A percentile compares a stretch with the other conserved stretches of the same genome.
These are phyloP conservation scores for Dipodomys spectabilis DNA, from an alignment of 2,113 vertebrate genomes.

Conservation along the genomic window DNA sequence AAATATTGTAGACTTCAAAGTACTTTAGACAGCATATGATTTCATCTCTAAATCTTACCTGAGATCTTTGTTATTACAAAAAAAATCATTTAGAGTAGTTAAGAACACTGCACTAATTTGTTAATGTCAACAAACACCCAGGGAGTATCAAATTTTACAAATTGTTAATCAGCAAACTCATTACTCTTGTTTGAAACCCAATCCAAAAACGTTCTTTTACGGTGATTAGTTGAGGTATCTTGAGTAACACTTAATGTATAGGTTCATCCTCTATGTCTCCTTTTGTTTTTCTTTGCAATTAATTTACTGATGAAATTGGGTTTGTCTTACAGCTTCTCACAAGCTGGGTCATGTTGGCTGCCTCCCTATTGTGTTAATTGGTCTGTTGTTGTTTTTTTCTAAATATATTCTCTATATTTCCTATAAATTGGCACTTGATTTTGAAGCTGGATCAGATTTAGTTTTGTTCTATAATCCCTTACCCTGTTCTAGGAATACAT, in stretches of 20 bases:
- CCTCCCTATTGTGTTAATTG: background rate
- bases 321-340: background rate
- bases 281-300: background rate
- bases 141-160: background rate
- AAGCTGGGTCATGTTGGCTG: background rate
- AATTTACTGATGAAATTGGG: background rate
- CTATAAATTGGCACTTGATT: background rate
- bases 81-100: background rate
- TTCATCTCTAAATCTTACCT: conserved; percentile 27
- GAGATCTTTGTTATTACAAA: background rate
- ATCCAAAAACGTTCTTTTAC: background rate
- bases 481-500: background rate
- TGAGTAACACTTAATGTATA: background rate
- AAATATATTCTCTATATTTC: background rate
- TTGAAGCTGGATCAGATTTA: background rate
- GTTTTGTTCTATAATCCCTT: background rate
- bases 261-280: background rate
- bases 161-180: background rate
- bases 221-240: background rate
- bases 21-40: background rate
- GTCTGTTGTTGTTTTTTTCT: conserved; percentile 20
- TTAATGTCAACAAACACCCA: background rate
- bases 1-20: background rate
- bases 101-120: background rate
- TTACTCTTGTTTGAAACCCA: background rate